Evolutionary conservation across 2,113 vertebrate genomes (phyloP).

Genomic region (Theropithecus gelada): DNA sequence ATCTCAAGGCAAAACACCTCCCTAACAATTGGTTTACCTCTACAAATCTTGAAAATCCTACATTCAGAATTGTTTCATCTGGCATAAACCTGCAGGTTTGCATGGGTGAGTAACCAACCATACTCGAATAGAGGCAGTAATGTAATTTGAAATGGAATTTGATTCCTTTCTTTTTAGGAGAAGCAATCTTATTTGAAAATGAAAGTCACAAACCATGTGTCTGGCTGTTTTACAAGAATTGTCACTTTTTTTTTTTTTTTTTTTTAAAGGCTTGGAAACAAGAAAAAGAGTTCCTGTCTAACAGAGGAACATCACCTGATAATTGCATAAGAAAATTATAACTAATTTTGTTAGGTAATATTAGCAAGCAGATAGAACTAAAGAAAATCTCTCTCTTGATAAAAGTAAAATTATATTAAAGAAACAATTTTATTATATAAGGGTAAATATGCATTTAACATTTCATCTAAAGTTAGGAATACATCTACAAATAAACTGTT

Average conservation of each 20-base stretch:
- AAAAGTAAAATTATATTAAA: conserved; percentile 69
- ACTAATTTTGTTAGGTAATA: conserved; percentile 62
- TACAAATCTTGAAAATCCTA: conserved; percentile 77
- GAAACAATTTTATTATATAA: conserved; percentile 56
- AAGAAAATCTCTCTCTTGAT: conserved; percentile 57
- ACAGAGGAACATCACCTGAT: neutral
- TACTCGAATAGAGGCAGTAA: conserved; percentile 73
- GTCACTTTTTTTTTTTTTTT: neutral
- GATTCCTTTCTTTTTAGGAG: conserved; percentile 70
- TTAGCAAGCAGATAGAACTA: conserved; percentile 59
- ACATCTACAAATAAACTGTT: conserved; percentile 9
- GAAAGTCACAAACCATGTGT: conserved; percentile 73
- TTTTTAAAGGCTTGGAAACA: conserved; percentile 30
- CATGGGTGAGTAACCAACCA: conserved; percentile 75
- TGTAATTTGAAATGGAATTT: conserved; percentile 80
- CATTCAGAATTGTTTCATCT: conserved; percentile 65
- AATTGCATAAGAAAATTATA: conserved; percentile 66
- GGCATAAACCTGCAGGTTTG: conserved; percentile 69
- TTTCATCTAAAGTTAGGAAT: conserved; percentile 24
- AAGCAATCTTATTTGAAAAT: conserved; percentile 74
- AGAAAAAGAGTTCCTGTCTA: conserved; percentile 3
- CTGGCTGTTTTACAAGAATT: conserved; percentile 47
- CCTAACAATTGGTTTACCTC: conserved; percentile 56
- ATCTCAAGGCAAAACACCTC: conserved; percentile 73
- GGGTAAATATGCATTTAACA: conserved; percentile 44